Evolutionary conservation across 2,113 vertebrate genomes (phyloP), one percentile per base, ranked within the genome.

Genomic region (Etia nguti): DNA sequence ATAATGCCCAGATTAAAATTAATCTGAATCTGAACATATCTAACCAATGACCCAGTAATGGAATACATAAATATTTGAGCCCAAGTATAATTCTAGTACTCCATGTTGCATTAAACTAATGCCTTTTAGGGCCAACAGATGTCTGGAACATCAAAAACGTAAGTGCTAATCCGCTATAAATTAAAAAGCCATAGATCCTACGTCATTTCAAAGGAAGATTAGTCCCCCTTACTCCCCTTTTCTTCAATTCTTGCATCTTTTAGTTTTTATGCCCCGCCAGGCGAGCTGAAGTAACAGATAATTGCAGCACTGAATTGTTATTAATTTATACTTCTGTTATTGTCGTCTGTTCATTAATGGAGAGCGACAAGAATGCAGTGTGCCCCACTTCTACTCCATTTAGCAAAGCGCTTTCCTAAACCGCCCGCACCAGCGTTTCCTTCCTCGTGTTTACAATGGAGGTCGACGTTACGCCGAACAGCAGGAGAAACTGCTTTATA

Each of bases 251-350:
- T 81, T 80, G 31, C 29, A 26, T 81, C 43, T 48, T 59, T 38
- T 10, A 3, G 26, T 68, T 81, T 62, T 46, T 20, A 65, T 31
- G 31, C 22, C 22, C 11, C 20, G 3, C 34, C 38, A 16, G 34
- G 22, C 6, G 1, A 38, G 48, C 59, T 6, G 50, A 88, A 80
- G 41, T 68, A 57, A 86, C 26, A 73, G 59, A 68, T 81, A 56
- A 88, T 13, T 36, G 56, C 79, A 24, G 31, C 87, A 18, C 41
- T 83, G 83, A 83, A 57, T 81, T 81, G 81, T 88, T 81, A 85
- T 88, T 89, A 70, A 88, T 90, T 85, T 48, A 85, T 79, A 79
- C 70, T 59, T 87, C 62, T 56, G 81, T 65, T 85, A 70, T 68
- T 84, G 24, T 83, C 29, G 29, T 88, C 68, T 60, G 90, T 10